A percentile compares a stretch with the other conserved stretches of the same genome.
phyloP scores from a whole-genome alignment of 2,888 invertebrate species.

The Odontocerum albicorne region DNA sequence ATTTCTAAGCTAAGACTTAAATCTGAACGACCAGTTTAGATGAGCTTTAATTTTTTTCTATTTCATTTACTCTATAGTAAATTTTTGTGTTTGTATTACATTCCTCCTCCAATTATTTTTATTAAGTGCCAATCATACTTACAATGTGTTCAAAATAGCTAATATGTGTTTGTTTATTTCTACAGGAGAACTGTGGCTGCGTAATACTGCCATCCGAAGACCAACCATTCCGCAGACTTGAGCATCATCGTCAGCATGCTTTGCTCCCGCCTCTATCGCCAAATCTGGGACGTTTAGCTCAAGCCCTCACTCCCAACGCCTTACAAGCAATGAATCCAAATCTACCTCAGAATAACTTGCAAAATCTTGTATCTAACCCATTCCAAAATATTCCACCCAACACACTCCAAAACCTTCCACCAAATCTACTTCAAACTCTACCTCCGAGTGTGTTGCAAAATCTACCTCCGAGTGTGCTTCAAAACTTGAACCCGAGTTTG shows the following conservation, averaged over 20 bases:
- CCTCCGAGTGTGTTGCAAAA: conserved; percentile 57
- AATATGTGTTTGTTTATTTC: no score
- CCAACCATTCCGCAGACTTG: conserved; percentile 77
- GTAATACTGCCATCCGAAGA: conserved; percentile 73
- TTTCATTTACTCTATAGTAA: no score
- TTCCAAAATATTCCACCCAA: conserved; percentile 51
- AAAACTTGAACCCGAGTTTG: conserved; percentile 23
- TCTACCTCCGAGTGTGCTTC: conserved; percentile 43
- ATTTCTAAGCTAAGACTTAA: no score
- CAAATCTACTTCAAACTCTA: conserved; percentile 45
- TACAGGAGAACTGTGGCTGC: conserved; percentile 79
- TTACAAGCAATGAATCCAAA: conserved; percentile 22
- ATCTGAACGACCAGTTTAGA: no score
- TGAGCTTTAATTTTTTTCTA: no score
- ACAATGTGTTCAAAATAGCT: no score
- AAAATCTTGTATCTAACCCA: conserved; percentile 46
- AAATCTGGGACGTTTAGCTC: conserved; percentile 57
- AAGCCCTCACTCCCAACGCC: conserved; percentile 48
- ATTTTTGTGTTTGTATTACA: no score
- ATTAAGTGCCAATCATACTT: no score
- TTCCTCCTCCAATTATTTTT: no score
- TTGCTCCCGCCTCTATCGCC: conserved; percentile 66
- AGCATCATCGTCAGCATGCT: conserved; percentile 86
- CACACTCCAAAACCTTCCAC: conserved; percentile 46
- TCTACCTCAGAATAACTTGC: conserved; percentile 36